phyloP scores from a whole-genome alignment of 2,888 invertebrate species.

The Carabus problematicus region DNA sequence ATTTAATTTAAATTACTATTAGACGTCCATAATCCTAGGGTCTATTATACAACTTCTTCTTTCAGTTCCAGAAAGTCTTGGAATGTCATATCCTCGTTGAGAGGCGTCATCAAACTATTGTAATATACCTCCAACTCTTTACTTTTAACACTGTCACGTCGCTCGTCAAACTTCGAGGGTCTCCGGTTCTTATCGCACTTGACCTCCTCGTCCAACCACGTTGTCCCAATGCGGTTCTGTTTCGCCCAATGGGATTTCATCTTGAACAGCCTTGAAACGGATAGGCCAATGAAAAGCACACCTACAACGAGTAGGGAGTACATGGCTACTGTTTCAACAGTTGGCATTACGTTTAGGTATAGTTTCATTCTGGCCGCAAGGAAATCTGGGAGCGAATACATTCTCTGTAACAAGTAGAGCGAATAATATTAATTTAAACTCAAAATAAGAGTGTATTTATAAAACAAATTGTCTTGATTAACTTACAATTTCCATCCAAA shows the following conservation, averaged over 20 bases:
- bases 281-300: slow-evolving; percentile 62
- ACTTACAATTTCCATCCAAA: slow-evolving; percentile 94
- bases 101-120: slow-evolving; percentile 47
- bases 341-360: slow-evolving; percentile 76
- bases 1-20: too few relatives aligned
- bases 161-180: background rate
- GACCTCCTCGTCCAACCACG: slow-evolving; percentile 35
- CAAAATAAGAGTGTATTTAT: background rate
- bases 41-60: slow-evolving; percentile 43
- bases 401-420: slow-evolving; percentile 65
- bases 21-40: too few relatives aligned
- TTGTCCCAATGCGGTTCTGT: slow-evolving; percentile 29
- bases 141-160: slow-evolving; percentile 48
- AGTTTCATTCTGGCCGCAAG: slow-evolving; percentile 72
- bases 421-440: background rate
- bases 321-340: slow-evolving; percentile 65
- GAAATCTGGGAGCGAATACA: slow-evolving; percentile 70
- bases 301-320: slow-evolving; percentile 64
- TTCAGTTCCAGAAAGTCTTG: slow-evolving; percentile 43
- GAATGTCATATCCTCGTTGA: slow-evolving; percentile 46
- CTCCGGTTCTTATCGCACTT: background rate
- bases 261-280: slow-evolving; percentile 56
- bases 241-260: slow-evolving; percentile 41
- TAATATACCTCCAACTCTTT: slow-evolving; percentile 56
- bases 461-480: background rate